A percentile compares a stretch with the other conserved stretches of the same genome.
Evolutionary conservation across 2,113 vertebrate species (phyloP).

Genomic region (Callionymus lyra): DNA sequence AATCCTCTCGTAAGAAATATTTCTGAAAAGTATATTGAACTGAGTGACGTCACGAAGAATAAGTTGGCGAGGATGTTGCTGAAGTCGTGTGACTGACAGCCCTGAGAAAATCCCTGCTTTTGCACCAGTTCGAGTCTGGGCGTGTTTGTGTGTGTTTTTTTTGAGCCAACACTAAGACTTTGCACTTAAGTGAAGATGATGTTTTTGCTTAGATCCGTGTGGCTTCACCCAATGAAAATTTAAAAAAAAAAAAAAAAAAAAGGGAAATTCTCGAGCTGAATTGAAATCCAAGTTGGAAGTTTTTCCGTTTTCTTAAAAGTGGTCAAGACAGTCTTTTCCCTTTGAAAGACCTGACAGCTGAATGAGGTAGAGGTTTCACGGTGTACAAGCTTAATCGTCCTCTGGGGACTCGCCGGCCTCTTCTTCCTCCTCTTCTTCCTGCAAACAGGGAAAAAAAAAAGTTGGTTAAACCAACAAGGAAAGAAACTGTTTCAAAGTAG

Average conservation of each 20-base stretch:
- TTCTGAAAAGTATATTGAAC: no score
- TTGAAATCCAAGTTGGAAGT: conserved; percentile 10
- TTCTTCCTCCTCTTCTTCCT: conserved; percentile 78
- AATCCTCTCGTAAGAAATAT: no score
- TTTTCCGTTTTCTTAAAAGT: conserved; percentile 50
- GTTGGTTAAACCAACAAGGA: background rate
- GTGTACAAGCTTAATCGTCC: conserved; percentile 77
- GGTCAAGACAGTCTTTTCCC: conserved; percentile 92
- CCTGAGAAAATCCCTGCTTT: conserved; percentile 58
- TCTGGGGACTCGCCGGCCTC: conserved; percentile 81
- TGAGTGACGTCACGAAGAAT: no score
- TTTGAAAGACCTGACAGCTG: conserved; percentile 88
- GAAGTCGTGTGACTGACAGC: background rate
- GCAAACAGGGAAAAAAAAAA: conserved; percentile 50
- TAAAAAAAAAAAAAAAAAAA: conserved; percentile 58
- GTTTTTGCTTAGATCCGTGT: background rate
- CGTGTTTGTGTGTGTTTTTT: conserved; percentile 28
- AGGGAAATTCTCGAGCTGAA: conserved; percentile 19
- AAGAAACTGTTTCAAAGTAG: background rate
- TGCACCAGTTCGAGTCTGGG: conserved; percentile 46
- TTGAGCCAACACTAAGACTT: conserved; percentile 15
- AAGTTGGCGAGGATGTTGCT: no score
- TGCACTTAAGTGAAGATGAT: background rate
- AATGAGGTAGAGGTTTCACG: conserved; percentile 88
- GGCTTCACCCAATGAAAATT: conserved; percentile 6